These are phyloP conservation scores for Panthera tigris DNA, from an alignment of 2,113 vertebrate genomes.

Conservation along the genomic window DNA sequence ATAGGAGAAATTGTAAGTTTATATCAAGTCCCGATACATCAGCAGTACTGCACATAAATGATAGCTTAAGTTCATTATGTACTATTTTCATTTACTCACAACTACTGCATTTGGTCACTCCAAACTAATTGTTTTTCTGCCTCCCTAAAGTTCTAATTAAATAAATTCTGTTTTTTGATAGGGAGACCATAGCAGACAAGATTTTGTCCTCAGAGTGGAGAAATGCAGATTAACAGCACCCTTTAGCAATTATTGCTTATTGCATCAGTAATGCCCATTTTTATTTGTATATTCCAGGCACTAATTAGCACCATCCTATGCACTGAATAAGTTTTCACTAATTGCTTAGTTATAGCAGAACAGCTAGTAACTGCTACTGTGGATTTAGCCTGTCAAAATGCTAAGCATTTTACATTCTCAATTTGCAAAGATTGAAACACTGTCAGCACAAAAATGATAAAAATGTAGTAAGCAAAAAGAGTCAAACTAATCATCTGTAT, in stretches of 20 bases:
- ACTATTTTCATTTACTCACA: slow-evolving; percentile 31
- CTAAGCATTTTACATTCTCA: not conserved
- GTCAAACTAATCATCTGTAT: not conserved
- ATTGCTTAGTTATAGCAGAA: not conserved
- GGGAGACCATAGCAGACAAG: not conserved
- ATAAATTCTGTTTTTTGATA: not conserved
- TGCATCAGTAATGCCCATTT: not conserved
- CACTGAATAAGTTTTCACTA: not conserved
- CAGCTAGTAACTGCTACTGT: not conserved
- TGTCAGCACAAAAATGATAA: not conserved
- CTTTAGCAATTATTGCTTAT: not conserved
- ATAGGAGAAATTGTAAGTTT: not conserved
- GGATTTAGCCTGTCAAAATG: not conserved
- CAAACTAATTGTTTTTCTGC: not conserved
- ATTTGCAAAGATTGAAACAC: slow-evolving; percentile 14
- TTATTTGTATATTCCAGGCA: not conserved
- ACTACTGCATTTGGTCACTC: not conserved
- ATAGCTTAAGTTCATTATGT: not conserved
- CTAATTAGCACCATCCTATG: not conserved
- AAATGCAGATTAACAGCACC: not conserved
- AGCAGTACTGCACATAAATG: not conserved
- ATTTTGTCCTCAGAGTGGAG: not conserved
- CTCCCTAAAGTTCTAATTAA: slow-evolving; percentile 44
- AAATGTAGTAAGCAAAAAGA: not conserved
- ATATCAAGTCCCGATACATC: not conserved